Evolutionary conservation across 2,797 vertebrate genomes (phyloP).

Genomic region (Acestrorhynchus altus): DNA sequence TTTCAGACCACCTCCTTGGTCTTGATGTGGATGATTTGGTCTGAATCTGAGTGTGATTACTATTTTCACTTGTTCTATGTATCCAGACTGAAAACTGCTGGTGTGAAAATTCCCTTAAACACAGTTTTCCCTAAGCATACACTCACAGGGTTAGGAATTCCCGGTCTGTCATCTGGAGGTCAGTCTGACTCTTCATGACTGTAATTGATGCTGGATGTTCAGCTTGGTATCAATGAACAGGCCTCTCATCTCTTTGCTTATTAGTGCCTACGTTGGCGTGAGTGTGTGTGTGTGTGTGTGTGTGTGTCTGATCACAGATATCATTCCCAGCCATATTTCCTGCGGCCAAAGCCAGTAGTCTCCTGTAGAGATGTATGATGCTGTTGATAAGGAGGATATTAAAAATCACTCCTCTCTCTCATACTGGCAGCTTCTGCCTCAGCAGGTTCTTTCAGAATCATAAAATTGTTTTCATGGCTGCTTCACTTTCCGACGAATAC

Average conservation of each 20-base stretch:
- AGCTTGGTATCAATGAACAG: not conserved
- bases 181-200: not conserved
- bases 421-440: slow-evolving; percentile 13
- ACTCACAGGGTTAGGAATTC: too few relatives aligned
- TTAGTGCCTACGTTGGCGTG: slow-evolving; percentile 13
- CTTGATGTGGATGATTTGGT: too few relatives aligned
- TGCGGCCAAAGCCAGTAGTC: slow-evolving; percentile 22
- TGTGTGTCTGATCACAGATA: slow-evolving; percentile 40
- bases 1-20: too few relatives aligned
- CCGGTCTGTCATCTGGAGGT: not conserved
- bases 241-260: slow-evolving; percentile 30
- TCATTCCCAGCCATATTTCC: slow-evolving; percentile 51
- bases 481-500: slow-evolving; percentile 10
- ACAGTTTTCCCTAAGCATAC: too few relatives aligned
- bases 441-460: slow-evolving; percentile 35
- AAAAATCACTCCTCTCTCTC: slow-evolving; percentile 45
- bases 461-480: slow-evolving; percentile 12
- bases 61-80: too few relatives aligned
- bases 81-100: too few relatives aligned
- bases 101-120: too few relatives aligned
- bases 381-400: slow-evolving; percentile 56
- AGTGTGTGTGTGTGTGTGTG: slow-evolving; percentile 17
- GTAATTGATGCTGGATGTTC: not conserved
- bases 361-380: slow-evolving; percentile 36
- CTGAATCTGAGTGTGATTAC: too few relatives aligned